Percentiles rank a stretch among this genome's conserved stretches.
These are phyloP conservation scores for Sebastolobus alascanus DNA, from an alignment of 2,797 vertebrate genomes.

Conservation along the genomic window DNA sequence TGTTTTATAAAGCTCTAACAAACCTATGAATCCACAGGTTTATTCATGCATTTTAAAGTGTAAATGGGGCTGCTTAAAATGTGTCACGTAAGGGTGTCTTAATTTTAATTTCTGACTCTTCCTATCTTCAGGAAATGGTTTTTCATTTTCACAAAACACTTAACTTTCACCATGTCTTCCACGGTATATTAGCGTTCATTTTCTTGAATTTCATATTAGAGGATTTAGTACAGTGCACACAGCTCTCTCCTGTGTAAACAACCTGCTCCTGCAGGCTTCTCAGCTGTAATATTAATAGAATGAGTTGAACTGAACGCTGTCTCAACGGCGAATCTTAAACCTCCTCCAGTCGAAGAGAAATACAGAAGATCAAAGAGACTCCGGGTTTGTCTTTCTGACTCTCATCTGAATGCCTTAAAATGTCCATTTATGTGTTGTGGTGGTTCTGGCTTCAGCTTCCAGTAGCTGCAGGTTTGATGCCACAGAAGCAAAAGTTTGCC, in stretches of 20 bases:
- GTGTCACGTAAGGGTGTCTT: not conserved
- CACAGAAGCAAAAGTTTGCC: not conserved
- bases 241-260: constrained; percentile 58
- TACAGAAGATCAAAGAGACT: constrained; percentile 56
- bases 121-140: not conserved
- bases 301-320: constrained; percentile 19
- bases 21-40: not conserved
- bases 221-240: constrained; percentile 46
- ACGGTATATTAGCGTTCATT: not conserved
- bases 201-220: constrained; percentile 23
- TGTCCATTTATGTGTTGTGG: constrained; percentile 21
- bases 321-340: constrained; percentile 45
- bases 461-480: constrained; percentile 17
- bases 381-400: constrained; percentile 37
- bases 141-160: constrained; percentile 4
- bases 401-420: constrained; percentile 39
- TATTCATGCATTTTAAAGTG: not conserved
- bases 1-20: not conserved
- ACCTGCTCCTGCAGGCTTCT: constrained; percentile 54
- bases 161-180: constrained; percentile 17
- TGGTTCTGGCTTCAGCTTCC: constrained; percentile 15
- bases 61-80: not conserved
- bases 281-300: constrained; percentile 68
- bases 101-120: not conserved
- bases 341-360: constrained; percentile 37